phyloP scores from a whole-genome alignment of 1,140 invertebrate species.

The Pectinophora gossypiella region DNA sequence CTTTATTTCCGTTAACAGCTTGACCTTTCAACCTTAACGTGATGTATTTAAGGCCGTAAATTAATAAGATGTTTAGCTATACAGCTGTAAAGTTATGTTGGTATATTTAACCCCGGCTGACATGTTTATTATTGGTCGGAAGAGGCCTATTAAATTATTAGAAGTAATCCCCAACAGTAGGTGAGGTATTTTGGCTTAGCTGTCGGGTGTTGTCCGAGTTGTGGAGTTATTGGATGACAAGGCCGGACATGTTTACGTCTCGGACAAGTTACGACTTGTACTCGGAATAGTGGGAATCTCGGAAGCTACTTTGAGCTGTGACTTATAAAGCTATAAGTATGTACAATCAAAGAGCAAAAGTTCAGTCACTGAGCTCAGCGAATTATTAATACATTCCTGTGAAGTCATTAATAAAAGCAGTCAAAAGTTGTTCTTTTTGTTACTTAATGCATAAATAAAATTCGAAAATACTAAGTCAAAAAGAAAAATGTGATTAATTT shows the following conservation, averaged over 20 bases:
- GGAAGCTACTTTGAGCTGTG: not conserved
- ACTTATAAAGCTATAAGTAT: too few species aligned
- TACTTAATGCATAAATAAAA: too few species aligned
- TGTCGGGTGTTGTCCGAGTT: slow-evolving; percentile 15
- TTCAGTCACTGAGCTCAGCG: too few species aligned
- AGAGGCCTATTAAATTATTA: slow-evolving; percentile 69
- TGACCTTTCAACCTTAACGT: not conserved
- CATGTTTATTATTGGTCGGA: slow-evolving; percentile 70
- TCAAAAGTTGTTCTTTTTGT: too few species aligned
- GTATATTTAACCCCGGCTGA: slow-evolving; percentile 60
- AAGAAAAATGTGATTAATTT: too few species aligned
- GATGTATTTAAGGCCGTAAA: not conserved
- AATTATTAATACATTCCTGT: too few species aligned
- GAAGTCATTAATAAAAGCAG: too few species aligned
- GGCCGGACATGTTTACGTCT: slow-evolving; percentile 51
- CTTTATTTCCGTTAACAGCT: not conserved
- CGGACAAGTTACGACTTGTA: slow-evolving; percentile 18
- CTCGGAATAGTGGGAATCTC: too few species aligned
- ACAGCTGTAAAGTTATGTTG: slow-evolving; percentile 21
- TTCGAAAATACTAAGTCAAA: too few species aligned
- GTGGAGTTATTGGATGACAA: slow-evolving; percentile 40
- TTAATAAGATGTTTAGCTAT: not conserved
- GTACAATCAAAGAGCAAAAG: too few species aligned
- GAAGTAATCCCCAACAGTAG: slow-evolving; percentile 55
- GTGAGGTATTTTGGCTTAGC: slow-evolving; percentile 58